Conservation (phyloP, 1,140 invertebrate species). For the Drosophila orosa region DNA sequence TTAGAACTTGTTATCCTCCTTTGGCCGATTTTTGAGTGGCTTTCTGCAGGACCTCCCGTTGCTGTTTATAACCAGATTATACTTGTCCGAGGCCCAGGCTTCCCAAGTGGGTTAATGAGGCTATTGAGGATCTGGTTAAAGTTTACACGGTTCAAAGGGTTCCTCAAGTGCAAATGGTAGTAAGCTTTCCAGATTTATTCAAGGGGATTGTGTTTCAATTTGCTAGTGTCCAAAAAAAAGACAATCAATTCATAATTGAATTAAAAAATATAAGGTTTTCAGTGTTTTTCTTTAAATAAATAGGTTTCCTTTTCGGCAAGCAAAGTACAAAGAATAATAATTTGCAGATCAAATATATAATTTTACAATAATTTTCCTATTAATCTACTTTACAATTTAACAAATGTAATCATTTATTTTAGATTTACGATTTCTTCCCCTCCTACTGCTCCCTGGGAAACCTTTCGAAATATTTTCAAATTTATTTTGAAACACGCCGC, state of each 20-base stretch:
- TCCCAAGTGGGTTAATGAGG: slow-evolving; percentile 60
- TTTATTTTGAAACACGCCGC: slow-evolving; percentile 21
- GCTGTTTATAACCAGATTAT: slow-evolving; percentile 48
- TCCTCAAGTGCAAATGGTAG: neutral
- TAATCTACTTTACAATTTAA: neutral
- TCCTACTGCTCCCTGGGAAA: neutral
- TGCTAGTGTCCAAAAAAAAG: too few species aligned
- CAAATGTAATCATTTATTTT: neutral
- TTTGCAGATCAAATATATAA: neutral
- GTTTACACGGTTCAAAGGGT: slow-evolving; percentile 32
- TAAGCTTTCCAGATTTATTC: neutral
- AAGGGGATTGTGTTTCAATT: neutral
- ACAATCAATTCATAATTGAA: slow-evolving; percentile 39
- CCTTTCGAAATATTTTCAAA: slow-evolving; percentile 33
- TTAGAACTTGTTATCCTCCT: slow-evolving; percentile 64
- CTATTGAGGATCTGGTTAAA: slow-evolving; percentile 31
- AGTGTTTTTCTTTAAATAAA: neutral
- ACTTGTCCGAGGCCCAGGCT: slow-evolving; percentile 21
- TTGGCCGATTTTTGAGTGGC: slow-evolving; percentile 33
- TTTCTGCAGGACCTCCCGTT: slow-evolving; percentile 41
- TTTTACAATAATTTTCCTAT: slow-evolving; percentile 21
- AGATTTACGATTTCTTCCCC: too few species aligned
- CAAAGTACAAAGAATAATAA: neutral
- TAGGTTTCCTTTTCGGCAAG: neutral
- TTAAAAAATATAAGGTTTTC: neutral